Evolutionary conservation across 2,888 invertebrate genomes (phyloP), one percentile per base, ranked within the genome.

Genomic region (Spicauda simplicius): DNA sequence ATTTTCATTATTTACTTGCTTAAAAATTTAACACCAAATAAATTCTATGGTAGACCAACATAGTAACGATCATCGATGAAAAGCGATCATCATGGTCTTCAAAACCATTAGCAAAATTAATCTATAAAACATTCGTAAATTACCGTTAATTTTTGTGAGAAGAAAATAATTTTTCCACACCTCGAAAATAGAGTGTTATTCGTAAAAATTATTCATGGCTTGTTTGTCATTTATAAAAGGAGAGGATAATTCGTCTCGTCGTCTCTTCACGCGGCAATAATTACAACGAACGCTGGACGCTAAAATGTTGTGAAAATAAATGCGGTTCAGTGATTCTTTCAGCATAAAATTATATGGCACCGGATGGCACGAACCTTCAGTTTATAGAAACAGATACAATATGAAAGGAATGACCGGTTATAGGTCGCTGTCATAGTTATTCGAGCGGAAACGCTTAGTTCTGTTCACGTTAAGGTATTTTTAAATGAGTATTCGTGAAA

Each of bases 261-360:
- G 61, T 70, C 65, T 64, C 65, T 62, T 70, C 70, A 66, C 68
- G 61, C 72, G 66, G 55, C 54, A 66, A 72, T 73, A 71, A 74
- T 73, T 72, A 76, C 64, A 64, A 70, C 63, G 71, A 74, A 76
- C 71, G 69, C 69, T 75, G 66, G 71, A 70, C 71, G 72, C 67
- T 73, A 72, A 74, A 74, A 76, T 73, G 71, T 76, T 73, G 70
- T 70, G 73, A 76, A 76, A 77, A 75, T 71, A 74, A 71, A 67
- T 69, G 62, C 72, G 72, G 73, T 71, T 72, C 74, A 71, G 60
- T 74, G 73, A 70, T 72, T 70, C 61, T 52, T 72, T 70, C 62
- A 65, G 72, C 73, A 72, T 76, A 74, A 75, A 77, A 72, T 56
- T 67, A 60, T 60, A 66, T 67, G 55, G 37, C 61, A 50, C 10